Conservation (phyloP, 2,888 invertebrate species). For the Eristalinus aeneus region DNA sequence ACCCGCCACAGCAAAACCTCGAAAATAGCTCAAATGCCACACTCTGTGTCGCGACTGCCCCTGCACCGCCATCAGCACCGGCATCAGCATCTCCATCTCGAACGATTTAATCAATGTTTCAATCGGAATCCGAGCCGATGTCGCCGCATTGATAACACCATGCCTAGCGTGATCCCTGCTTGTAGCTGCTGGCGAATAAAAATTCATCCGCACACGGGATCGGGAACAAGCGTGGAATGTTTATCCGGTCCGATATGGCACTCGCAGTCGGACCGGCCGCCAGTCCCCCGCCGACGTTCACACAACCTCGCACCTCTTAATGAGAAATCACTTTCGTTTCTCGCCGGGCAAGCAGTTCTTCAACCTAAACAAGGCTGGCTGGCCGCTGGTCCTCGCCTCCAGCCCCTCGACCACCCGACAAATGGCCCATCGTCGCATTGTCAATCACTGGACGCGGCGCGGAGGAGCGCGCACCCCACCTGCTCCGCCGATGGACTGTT, state of each 20-base stretch:
- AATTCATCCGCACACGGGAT: constrained; percentile 57
- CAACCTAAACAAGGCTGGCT: not conserved
- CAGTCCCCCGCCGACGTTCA: constrained; percentile 39
- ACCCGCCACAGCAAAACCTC: constrained; percentile 23
- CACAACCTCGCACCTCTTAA: constrained; percentile 67
- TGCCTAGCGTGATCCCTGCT: constrained; percentile 62
- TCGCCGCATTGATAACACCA: constrained; percentile 68
- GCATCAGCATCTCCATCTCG: constrained; percentile 58
- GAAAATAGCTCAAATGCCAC: constrained; percentile 67
- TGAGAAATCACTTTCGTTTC: constrained; percentile 71
- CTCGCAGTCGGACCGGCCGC: constrained; percentile 13
- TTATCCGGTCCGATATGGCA: constrained; percentile 69
- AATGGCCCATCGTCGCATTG: constrained; percentile 50
- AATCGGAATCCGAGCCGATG: constrained; percentile 68
- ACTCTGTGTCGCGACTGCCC: constrained; percentile 62
- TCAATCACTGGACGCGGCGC: constrained; percentile 42
- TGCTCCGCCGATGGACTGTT: constrained; percentile 38
- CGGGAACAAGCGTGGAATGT: constrained; percentile 59
- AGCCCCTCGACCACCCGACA: not conserved
- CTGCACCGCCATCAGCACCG: constrained; percentile 27
- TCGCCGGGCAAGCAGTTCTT: constrained; percentile 35
- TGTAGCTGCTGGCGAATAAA: constrained; percentile 55
- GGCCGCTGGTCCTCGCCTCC: constrained; percentile 11
- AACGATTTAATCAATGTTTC: constrained; percentile 67
- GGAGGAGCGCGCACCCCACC: constrained; percentile 1